phyloP scores from a whole-genome alignment of 2,113 vertebrate species.

The Rhadina sibilatrix region DNA sequence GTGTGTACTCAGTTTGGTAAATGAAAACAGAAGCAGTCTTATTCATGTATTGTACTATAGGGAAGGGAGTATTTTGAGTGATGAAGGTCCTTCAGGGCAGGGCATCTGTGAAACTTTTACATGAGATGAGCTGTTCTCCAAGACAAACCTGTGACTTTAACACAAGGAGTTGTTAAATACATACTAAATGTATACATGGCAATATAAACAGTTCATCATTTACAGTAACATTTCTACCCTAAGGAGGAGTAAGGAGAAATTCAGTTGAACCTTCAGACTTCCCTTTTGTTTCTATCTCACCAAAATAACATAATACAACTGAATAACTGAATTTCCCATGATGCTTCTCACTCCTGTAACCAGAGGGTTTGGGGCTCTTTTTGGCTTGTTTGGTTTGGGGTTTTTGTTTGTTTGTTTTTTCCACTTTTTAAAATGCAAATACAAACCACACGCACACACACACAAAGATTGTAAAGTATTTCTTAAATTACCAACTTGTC shows the following conservation, averaged over 20 bases:
- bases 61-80: not conserved
- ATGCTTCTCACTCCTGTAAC: not conserved
- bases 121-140: not conserved
- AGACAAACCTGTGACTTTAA: not conserved
- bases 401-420: accelerated
- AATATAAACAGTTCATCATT: not conserved
- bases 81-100: not conserved
- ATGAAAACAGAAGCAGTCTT: not conserved
- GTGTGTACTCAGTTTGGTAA: not conserved
- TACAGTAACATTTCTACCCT: not conserved
- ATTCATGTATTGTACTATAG: not conserved
- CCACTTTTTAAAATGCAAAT: not conserved
- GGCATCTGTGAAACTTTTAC: not conserved
- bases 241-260: not conserved
- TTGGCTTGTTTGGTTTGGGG: not conserved
- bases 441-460: not conserved
- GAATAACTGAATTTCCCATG: not conserved
- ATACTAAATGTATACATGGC: not conserved
- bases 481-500: not conserved
- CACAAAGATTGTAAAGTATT: not conserved
- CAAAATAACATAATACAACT: not conserved
- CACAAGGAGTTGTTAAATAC: not conserved
- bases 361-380: accelerated
- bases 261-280: not conserved
- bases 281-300: not conserved